These are phyloP conservation scores for Limnodromus scolopaceus DNA, from an alignment of 2,797 vertebrate genomes.

Conservation along the genomic window DNA sequence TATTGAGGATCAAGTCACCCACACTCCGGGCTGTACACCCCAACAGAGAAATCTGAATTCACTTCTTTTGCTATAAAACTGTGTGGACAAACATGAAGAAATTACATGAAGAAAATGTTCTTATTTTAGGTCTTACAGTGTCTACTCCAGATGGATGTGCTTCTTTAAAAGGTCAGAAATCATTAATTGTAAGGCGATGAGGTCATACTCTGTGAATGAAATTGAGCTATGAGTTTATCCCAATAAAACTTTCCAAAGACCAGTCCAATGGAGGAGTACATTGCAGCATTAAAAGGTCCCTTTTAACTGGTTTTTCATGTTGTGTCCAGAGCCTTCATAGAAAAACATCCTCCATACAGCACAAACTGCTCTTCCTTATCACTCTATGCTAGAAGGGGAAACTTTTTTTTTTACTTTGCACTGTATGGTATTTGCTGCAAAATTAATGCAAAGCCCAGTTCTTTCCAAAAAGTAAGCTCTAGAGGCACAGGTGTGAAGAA, in stretches of 20 bases:
- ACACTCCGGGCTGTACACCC: fast-evolving
- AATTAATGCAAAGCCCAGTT: conserved; percentile 39
- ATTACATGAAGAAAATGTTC: background rate
- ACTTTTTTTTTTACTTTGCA: background rate
- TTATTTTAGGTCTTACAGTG: background rate
- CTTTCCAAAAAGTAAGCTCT: conserved; percentile 31
- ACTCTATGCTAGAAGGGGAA: background rate
- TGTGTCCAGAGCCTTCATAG: background rate
- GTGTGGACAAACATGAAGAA: background rate
- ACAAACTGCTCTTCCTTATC: background rate
- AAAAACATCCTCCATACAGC: background rate
- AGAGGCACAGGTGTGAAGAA: conserved; percentile 57
- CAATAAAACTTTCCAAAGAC: background rate
- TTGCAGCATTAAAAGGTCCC: background rate
- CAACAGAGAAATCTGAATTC: background rate
- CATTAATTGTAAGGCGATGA: background rate
- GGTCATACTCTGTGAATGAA: background rate
- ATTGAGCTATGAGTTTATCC: background rate
- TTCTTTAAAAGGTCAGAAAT: background rate
- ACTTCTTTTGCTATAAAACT: background rate
- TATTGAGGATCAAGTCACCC: background rate
- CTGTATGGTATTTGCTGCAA: background rate
- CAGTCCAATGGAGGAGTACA: background rate
- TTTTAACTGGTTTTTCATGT: background rate
- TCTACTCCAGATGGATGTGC: background rate